Evolutionary conservation across 2,797 vertebrate species (phyloP), one percentile per base, ranked within the genome.

Genomic region (Chiroxiphia lanceolata): DNA sequence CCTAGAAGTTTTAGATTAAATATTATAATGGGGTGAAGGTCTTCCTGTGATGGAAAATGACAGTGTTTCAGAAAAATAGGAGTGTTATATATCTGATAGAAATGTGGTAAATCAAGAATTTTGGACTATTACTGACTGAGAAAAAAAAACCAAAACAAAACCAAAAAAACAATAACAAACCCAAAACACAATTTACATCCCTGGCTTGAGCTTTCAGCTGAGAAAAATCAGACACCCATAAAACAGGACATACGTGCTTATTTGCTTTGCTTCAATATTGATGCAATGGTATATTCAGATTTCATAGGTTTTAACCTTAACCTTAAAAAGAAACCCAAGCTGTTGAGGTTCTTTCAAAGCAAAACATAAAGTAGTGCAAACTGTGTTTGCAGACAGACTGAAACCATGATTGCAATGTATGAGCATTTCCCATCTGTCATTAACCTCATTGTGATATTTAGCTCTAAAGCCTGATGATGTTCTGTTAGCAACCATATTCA

Each of bases 361-460:
- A 93, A 90, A 94, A 81, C 67, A 93, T 71, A 57, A 94, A 90
- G 54, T 65, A 92, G 79, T 84, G 77, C 70, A 92, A 90, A 90
- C 81, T 82, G 61, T 90, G 70, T 96, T 89, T 93, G 70, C 89
- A 92, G 86, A 84, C 95, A 95, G 83, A 78, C 83, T 82, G 91
- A 92, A 95, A 72, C 80, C 63, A 90, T 84, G 72, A 90, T 65
- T 93, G 81, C 63, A 69, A 40, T 76, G 74, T 79, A 94, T 51
- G 83, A 95, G 74, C 80, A 88, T 90, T 92, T 93, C 70, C 78
- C 95, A 94, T 82, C 86, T 96, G 84, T 84, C 77, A 90, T 95
- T 92, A 95, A 76, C 78, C 63, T 94, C 50, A 93, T 90, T 90
- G 75, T 84, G 81, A 79, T 93, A 76, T 90, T 93, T 89, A 93